Evolutionary conservation across 2,888 invertebrate genomes (phyloP).

Genomic region (Cephus pygmeus): DNA sequence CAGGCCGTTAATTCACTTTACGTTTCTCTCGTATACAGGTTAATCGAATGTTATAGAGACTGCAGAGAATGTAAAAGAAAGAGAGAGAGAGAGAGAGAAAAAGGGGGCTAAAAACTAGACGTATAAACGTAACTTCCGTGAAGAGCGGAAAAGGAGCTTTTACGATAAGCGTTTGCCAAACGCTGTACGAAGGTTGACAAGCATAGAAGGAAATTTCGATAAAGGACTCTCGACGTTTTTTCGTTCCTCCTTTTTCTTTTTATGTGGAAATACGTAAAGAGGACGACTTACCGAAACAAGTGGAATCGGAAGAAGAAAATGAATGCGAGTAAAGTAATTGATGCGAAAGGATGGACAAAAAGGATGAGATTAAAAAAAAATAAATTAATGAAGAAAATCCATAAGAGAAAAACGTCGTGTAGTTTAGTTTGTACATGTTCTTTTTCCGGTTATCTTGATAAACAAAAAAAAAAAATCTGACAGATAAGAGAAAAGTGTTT

Average conservation of each 20-base stretch:
- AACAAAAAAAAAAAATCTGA: too few species aligned
- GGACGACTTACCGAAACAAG: not conserved
- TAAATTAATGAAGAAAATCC: not conserved
- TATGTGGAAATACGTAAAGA: not conserved
- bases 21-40: not conserved
- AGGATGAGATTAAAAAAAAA: not conserved
- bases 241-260: not conserved
- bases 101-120: too few species aligned
- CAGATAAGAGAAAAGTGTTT: not conserved
- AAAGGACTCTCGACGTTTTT: not conserved
- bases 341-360: not conserved
- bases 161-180: not conserved
- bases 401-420: not conserved
- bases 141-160: not conserved
- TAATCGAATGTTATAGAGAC: not conserved
- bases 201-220: not conserved
- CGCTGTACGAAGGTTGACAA: not conserved
- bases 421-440: not conserved
- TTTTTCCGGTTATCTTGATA: too few species aligned
- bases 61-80: constrained; percentile 1
- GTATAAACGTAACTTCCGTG: too few species aligned
- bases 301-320: not conserved
- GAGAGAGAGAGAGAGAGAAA: constrained; percentile 24
- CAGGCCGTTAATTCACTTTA: not conserved
- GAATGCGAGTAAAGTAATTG: not conserved